These are phyloP conservation scores for Nettapus auritus DNA, from an alignment of 2,113 vertebrate genomes.

Conservation along the genomic window DNA sequence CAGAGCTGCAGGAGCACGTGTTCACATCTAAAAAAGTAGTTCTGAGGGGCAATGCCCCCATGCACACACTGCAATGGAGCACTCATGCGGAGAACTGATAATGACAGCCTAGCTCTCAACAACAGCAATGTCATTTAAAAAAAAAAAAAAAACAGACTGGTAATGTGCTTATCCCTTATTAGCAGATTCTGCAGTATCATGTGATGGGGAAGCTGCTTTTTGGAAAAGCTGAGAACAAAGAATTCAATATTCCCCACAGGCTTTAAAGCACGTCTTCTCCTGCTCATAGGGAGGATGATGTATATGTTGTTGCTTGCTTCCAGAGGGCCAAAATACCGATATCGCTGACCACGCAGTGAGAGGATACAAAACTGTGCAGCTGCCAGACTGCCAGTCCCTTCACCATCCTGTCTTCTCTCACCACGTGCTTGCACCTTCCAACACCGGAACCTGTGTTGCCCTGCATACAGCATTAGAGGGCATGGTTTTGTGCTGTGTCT, in stretches of 20 bases:
- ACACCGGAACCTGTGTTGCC: fast-evolving
- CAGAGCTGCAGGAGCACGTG: background rate
- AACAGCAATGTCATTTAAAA: background rate
- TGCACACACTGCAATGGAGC: background rate
- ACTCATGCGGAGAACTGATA: slow-evolving; percentile 45
- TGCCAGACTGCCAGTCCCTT: background rate
- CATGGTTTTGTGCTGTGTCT: fast-evolving
- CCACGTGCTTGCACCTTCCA: background rate
- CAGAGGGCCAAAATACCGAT: background rate
- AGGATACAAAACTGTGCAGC: background rate
- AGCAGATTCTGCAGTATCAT: background rate
- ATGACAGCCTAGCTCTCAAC: slow-evolving; percentile 21
- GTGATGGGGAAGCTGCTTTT: slow-evolving; percentile 1
- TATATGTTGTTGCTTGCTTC: background rate
- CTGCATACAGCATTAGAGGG: background rate
- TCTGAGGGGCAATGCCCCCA: background rate
- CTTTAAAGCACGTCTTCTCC: background rate
- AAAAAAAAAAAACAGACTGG: background rate
- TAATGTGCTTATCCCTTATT: slow-evolving; percentile 44
- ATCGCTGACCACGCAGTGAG: background rate
- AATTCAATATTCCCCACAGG: background rate
- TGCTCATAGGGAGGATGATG: background rate
- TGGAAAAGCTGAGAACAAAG: background rate
- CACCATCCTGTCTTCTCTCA: background rate
- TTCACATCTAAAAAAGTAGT: background rate